Evolutionary conservation across 2,888 invertebrate genomes (phyloP).

Genomic region (Acrobasis consociella): DNA sequence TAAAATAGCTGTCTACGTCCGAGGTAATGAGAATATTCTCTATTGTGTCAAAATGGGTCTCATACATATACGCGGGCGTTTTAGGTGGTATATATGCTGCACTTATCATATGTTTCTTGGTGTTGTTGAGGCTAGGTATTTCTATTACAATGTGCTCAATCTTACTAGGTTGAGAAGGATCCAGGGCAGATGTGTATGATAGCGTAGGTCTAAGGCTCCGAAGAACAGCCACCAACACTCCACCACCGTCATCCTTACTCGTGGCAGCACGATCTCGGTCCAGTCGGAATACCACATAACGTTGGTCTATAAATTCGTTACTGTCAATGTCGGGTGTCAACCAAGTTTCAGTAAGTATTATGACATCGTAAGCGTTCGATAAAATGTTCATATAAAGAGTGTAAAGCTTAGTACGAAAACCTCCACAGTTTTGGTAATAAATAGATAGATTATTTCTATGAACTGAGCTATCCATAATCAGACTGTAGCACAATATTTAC

Average conservation of each 20-base stretch:
- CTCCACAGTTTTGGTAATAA: slow-evolving; percentile 12
- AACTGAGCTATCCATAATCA: neutral
- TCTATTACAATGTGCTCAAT: slow-evolving; percentile 1
- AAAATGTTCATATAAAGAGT: slow-evolving; percentile 17
- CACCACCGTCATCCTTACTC: neutral
- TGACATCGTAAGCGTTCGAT: slow-evolving; percentile 7
- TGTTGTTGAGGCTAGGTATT: neutral
- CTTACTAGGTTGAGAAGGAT: neutral
- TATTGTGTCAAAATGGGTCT: neutral
- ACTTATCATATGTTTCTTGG: neutral
- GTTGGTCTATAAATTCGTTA: slow-evolving; percentile 5
- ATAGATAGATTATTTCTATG: neutral
- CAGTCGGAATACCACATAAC: neutral
- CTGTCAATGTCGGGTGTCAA: slow-evolving; percentile 5
- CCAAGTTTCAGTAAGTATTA: slow-evolving; percentile 18
- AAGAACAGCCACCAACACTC: neutral
- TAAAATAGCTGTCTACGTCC: neutral
- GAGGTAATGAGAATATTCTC: neutral
- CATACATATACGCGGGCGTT: neutral
- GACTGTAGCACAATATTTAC: neutral
- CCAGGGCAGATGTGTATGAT: neutral
- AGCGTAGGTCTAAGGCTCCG: neutral
- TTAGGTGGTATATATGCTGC: neutral
- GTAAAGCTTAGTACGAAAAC: slow-evolving; percentile 14
- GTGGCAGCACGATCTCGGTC: slow-evolving; percentile 1